phyloP scores from a whole-genome alignment of 2,113 vertebrate genomes.

The Aphelocoma coerulescens region DNA sequence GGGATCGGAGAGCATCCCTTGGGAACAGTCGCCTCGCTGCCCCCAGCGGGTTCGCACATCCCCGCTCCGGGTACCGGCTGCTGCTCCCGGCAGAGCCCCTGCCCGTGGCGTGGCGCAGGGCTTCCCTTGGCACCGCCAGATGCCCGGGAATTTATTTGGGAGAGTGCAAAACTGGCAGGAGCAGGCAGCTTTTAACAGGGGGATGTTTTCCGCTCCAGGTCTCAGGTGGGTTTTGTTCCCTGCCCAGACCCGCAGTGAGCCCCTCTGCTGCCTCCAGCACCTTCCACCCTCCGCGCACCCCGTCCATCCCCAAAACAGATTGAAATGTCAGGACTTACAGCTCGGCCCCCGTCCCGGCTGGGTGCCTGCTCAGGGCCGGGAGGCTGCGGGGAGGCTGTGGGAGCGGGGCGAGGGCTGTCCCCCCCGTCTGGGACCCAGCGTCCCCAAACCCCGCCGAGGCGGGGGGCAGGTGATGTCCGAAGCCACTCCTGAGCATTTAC shows the following conservation, averaged over 20 bases:
- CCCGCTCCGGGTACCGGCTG: rapidly evolving
- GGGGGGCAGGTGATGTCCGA: background rate
- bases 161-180: background rate
- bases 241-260: background rate
- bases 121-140: background rate
- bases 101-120: rapidly evolving
- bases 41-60: background rate
- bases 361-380: background rate
- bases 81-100: background rate
- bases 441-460: background rate
- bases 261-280: rapidly evolving
- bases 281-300: background rate
- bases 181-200: background rate
- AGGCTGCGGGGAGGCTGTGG: background rate
- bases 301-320: background rate
- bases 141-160: background rate
- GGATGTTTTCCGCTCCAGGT: background rate
- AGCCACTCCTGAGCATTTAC: slow-evolving; percentile 1
- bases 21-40: rapidly evolving
- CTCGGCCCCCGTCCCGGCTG: background rate
- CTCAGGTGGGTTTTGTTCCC: background rate
- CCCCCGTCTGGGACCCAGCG: background rate
- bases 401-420: background rate
- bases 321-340: slow-evolving; percentile 39
- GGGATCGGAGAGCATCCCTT: background rate